Evolutionary conservation across 2,113 vertebrate species (phyloP).

Genomic region (Corydoras sp.): DNA sequence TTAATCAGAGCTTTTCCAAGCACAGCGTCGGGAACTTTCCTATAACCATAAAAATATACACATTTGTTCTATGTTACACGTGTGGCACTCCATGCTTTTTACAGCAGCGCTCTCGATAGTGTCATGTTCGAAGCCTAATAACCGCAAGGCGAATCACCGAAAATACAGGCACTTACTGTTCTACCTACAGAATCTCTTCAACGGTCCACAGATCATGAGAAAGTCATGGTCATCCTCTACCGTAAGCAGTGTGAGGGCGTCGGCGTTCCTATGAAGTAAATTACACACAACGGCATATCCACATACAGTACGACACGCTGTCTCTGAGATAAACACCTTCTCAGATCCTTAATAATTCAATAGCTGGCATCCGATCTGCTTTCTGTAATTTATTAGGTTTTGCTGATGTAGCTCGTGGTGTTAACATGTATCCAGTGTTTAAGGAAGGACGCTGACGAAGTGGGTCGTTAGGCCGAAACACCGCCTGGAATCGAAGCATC

Average conservation of each 20-base stretch:
- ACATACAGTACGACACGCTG: conserved; percentile 29
- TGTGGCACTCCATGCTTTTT: conserved; percentile 32
- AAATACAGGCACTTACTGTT: conserved; percentile 26
- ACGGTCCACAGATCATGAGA: background rate
- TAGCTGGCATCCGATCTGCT: too few relatives aligned
- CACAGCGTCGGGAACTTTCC: conserved; percentile 10
- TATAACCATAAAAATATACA: conserved; percentile 41
- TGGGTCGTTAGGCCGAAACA: too few relatives aligned
- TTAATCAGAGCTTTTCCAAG: conserved; percentile 19
- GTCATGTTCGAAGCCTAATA: conserved; percentile 23
- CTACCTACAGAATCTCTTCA: conserved; percentile 5
- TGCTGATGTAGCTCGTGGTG: background rate
- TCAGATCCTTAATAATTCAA: conserved; percentile 18
- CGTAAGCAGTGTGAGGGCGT: conserved; percentile 6
- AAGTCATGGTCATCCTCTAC: conserved; percentile 10
- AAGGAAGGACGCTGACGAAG: background rate
- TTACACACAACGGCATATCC: conserved; percentile 10
- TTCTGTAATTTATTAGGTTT: too few relatives aligned
- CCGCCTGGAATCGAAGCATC: too few relatives aligned
- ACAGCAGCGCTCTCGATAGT: conserved; percentile 20
- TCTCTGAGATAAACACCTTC: conserved; percentile 15
- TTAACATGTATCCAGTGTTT: conserved; percentile 35
- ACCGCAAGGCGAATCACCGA: conserved; percentile 4
- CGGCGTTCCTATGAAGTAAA: conserved; percentile 20
- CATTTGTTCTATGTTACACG: conserved; percentile 39